A percentile compares a stretch with the other conserved stretches of the same genome.
These are phyloP conservation scores for Crotalus horridus DNA, from an alignment of 2,113 vertebrate species.

Conservation along the genomic window DNA sequence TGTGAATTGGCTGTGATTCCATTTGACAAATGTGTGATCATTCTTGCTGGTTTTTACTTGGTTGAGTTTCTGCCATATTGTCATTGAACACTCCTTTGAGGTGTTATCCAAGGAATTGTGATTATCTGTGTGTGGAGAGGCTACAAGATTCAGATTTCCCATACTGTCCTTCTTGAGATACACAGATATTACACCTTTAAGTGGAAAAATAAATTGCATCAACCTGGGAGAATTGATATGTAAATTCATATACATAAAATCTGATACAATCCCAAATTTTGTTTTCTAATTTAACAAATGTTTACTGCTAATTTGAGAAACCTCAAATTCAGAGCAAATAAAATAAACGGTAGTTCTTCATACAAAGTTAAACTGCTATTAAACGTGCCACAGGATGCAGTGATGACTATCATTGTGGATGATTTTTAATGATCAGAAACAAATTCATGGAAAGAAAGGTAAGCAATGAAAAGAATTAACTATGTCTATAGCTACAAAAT, in stretches of 20 bases:
- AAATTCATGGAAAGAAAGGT: background rate
- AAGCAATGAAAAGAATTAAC: background rate
- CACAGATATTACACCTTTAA: slow-evolving; percentile 64
- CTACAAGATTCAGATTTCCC: slow-evolving; percentile 65
- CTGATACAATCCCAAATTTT: background rate
- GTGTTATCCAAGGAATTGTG: slow-evolving; percentile 32
- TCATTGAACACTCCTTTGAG: background rate
- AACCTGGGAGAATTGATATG: background rate
- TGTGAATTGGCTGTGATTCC: slow-evolving; percentile 53
- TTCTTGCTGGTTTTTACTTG: slow-evolving; percentile 13
- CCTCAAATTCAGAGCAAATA: background rate
- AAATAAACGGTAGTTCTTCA: background rate
- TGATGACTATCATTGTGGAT: background rate
- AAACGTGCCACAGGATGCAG: background rate
- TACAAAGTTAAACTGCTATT: background rate
- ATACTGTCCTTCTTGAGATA: slow-evolving; percentile 67
- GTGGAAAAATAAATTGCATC: fast-evolving
- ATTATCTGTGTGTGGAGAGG: slow-evolving; percentile 60
- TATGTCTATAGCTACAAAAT: background rate
- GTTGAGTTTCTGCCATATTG: slow-evolving; percentile 59
- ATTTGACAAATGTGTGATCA: background rate
- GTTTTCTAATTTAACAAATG: background rate
- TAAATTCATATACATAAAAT: fast-evolving
- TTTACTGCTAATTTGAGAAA: background rate
- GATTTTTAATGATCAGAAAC: background rate